A percentile compares a stretch with the other conserved stretches of the same genome.
Conservation (phyloP, 2,797 vertebrate species). For the Phrynocephalus vlangalii region DNA sequence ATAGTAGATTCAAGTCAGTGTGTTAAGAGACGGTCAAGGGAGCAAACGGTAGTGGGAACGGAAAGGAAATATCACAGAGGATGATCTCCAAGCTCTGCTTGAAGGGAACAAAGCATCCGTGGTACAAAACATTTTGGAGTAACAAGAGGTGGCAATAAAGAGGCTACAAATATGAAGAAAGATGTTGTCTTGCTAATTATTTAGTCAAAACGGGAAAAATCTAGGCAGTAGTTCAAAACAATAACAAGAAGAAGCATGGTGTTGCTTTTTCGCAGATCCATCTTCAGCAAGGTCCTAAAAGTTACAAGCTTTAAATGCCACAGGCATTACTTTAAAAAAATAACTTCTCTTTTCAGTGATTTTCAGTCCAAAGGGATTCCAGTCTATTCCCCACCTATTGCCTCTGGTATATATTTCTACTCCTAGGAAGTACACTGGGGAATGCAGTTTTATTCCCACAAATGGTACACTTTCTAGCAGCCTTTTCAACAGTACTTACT, state of each 20-base stretch:
- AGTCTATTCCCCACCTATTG: slow-evolving; percentile 3
- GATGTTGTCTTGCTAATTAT: slow-evolving; percentile 17
- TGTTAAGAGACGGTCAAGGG: slow-evolving; percentile 21
- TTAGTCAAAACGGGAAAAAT: slow-evolving; percentile 18
- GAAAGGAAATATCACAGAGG: background rate
- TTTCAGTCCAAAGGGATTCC: slow-evolving; percentile 46
- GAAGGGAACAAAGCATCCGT: background rate
- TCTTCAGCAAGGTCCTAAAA: slow-evolving; percentile 41
- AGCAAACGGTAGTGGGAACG: background rate
- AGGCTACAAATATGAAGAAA: slow-evolving; percentile 22
- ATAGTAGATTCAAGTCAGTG: slow-evolving; percentile 29
- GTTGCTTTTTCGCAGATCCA: slow-evolving; percentile 46
- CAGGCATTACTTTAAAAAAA: background rate
- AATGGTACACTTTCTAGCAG: slow-evolving; percentile 51
- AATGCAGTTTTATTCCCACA: slow-evolving; percentile 41
- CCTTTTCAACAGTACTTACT: slow-evolving; percentile 87
- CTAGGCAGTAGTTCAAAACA: slow-evolving; percentile 35
- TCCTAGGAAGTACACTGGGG: slow-evolving; percentile 45
- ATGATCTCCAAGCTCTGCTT: slow-evolving; percentile 22
- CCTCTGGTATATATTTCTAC: slow-evolving; percentile 39
- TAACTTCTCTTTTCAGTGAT: slow-evolving; percentile 29
- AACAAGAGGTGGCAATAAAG: slow-evolving; percentile 24
- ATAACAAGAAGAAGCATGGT: background rate
- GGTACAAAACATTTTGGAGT: background rate
- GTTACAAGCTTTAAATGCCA: slow-evolving; percentile 29